Base-by-base conservation (phyloP, 2,113 vertebrate genomes). In the Archilochus colubris region DNA sequence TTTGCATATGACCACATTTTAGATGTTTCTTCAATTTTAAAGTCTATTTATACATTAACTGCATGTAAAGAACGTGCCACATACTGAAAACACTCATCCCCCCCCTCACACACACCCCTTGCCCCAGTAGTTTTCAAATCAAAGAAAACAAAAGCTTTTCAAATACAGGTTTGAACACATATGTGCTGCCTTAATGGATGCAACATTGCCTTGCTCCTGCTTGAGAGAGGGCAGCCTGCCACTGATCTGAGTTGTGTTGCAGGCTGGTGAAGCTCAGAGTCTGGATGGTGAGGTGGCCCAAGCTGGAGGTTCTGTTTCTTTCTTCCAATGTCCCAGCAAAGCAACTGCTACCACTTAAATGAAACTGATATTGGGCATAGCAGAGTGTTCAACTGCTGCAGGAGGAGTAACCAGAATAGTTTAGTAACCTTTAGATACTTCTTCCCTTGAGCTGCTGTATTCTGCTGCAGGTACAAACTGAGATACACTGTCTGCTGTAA, bases 121-220 rank as follows among this genome's bases (percentile, higher is more conserved):
- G 40, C 40, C 6, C 14, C 7, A 43, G 6, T 40, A 19, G 25
- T 83, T 81, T 86, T 75, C 9, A n/a, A 67, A 33, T 50, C 14
- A 43, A 48, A 75, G 44, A 48, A 78, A 55, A 66, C 25, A 3
- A 31, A 48, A 6, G 6, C 2, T 12, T 70, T 85, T 80, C 57
- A 74, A 77, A 25, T 44, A 28, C 7, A 46, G 19, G 21, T 78
- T 81, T 83, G 12, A 20, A 48, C 22, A 11, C 5, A 16, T 22
- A 5, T 2, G 0, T 20, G 15, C 14, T 80, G 33, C 30, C n/a
- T 36, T 73, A 31, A 38, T 1, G 3, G 28, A 20, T 63, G 16
- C 44, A 9, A 25, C 43, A 7, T 3, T 15, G n/a, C 6, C 6
- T 8, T 59, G 55, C 20, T 66, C 0, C 0, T 67, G 5, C 18